phyloP scores from a whole-genome alignment of 2,888 invertebrate species.

The Epinotia demarniana region DNA sequence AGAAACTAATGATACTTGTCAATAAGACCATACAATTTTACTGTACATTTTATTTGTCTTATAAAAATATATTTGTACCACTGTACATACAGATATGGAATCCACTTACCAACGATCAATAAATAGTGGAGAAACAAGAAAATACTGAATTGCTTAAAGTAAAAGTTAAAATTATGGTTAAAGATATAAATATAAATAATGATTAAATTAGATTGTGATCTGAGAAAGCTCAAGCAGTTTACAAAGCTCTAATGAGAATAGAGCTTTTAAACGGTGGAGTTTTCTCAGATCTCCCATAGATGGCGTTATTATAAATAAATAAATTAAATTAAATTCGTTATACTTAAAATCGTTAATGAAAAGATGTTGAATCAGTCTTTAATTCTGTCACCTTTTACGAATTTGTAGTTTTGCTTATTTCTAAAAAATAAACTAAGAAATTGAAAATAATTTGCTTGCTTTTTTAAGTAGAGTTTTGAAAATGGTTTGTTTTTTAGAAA shows the following conservation, averaged over 20 bases:
- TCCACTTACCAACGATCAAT: slow-evolving; percentile 38
- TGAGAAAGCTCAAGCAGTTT: slow-evolving; percentile 50
- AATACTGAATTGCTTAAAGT: slow-evolving; percentile 40
- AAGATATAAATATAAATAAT: slow-evolving; percentile 51
- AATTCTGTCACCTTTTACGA: slow-evolving; percentile 34
- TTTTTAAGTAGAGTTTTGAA: neutral
- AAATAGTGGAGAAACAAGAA: slow-evolving; percentile 40
- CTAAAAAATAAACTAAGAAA: neutral
- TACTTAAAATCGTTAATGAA: slow-evolving; percentile 33
- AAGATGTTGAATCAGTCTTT: slow-evolving; percentile 40
- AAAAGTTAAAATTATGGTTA: slow-evolving; percentile 45
- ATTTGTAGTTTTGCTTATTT: slow-evolving; percentile 10
- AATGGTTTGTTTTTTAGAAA: slow-evolving; percentile 19
- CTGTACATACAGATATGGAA: slow-evolving; percentile 44
- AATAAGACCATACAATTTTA: slow-evolving; percentile 18
- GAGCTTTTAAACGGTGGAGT: slow-evolving; percentile 49
- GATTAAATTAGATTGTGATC: slow-evolving; percentile 45
- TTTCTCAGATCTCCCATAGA: slow-evolving; percentile 51
- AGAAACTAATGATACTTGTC: neutral
- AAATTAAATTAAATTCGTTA: slow-evolving; percentile 44
- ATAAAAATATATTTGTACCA: slow-evolving; percentile 43
- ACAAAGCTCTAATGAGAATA: slow-evolving; percentile 49
- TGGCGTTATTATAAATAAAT: slow-evolving; percentile 47
- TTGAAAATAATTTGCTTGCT: neutral
- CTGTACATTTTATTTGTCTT: slow-evolving; percentile 44